Conservation (phyloP, 1,140 invertebrate species). For the Aphelenchoides fujianensis region DNA sequence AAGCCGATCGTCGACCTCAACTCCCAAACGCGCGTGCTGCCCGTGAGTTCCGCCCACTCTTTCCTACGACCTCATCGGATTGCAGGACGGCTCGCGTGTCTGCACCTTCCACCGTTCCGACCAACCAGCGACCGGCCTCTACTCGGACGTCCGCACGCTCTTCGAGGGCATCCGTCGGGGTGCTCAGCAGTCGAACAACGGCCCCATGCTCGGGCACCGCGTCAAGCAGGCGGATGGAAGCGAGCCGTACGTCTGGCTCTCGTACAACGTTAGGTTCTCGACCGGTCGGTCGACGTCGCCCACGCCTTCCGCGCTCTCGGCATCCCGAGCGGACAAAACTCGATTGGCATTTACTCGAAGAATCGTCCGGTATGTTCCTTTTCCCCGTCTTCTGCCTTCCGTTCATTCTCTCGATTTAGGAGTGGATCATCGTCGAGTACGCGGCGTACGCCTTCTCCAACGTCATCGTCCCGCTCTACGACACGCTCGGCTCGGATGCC, state of each 20-base stretch:
- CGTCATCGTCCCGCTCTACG: slow-evolving; percentile 90
- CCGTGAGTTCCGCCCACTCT: slow-evolving; percentile 30
- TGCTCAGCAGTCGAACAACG: slow-evolving; percentile 59
- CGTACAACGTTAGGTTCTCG: slow-evolving; percentile 77
- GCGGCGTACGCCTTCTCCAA: slow-evolving; percentile 72
- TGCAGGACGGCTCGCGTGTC: slow-evolving; percentile 81
- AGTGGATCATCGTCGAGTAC: slow-evolving; percentile 58
- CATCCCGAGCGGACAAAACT: slow-evolving; percentile 34
- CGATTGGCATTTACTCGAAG: slow-evolving; percentile 62
- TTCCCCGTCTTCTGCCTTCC: too few species aligned
- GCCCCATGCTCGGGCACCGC: slow-evolving; percentile 60
- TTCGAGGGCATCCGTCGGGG: slow-evolving; percentile 86
- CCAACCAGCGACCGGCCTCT: slow-evolving; percentile 77
- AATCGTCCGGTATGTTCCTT: too few species aligned
- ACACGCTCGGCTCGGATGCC: slow-evolving; percentile 88
- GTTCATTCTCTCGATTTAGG: too few species aligned
- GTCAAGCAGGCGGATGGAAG: slow-evolving; percentile 65
- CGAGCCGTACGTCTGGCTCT: slow-evolving; percentile 83
- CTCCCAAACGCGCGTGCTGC: slow-evolving; percentile 36
- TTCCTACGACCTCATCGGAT: slow-evolving; percentile 43
- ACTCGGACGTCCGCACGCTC: slow-evolving; percentile 77
- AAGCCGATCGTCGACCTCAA: slow-evolving; percentile 44
- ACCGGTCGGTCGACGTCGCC: slow-evolving; percentile 39
- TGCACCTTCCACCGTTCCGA: slow-evolving; percentile 86
- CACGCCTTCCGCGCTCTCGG: slow-evolving; percentile 40